A percentile compares a stretch with the other conserved stretches of the same genome.
phyloP scores from a whole-genome alignment of 2,113 vertebrate species.

The Cheilinus undulatus region DNA sequence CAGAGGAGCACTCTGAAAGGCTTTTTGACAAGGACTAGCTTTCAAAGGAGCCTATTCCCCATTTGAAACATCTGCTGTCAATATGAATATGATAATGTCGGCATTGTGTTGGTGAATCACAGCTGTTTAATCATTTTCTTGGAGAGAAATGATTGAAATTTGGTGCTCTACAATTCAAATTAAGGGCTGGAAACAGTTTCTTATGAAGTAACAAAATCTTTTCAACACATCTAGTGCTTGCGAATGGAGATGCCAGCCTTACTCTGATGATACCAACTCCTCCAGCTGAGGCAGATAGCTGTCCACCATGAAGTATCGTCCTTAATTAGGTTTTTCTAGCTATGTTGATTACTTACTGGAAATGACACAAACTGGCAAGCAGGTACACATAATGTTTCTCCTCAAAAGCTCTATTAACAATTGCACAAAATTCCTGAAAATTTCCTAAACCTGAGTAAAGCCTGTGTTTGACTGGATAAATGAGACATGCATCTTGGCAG shows the following conservation, averaged over 20 bases:
- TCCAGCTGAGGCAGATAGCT: no score
- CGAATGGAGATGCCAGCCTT: neutral
- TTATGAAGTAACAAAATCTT: neutral
- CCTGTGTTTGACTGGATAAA: no score
- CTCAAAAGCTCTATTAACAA: no score
- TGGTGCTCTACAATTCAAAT: neutral
- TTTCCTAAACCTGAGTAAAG: no score
- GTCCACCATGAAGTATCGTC: no score
- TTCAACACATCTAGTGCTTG: neutral
- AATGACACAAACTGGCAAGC: no score
- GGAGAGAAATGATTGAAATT: neutral
- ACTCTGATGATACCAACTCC: neutral
- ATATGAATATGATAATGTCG: slow-evolving; percentile 27
- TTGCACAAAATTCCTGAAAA: no score
- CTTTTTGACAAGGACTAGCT: slow-evolving; percentile 25
- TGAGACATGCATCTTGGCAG: no score
- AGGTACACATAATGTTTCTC: no score
- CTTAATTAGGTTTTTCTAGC: no score
- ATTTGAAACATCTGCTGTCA: slow-evolving; percentile 21
- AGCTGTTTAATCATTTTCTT: neutral
- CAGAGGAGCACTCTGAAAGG: slow-evolving; percentile 25
- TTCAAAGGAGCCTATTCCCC: slow-evolving; percentile 7
- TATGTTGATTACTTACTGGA: no score
- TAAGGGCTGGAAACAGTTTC: neutral
- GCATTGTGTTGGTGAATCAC: slow-evolving; percentile 24